phyloP scores from a whole-genome alignment of 2,113 vertebrate genomes.

The Microcebus lehilahytsara region DNA sequence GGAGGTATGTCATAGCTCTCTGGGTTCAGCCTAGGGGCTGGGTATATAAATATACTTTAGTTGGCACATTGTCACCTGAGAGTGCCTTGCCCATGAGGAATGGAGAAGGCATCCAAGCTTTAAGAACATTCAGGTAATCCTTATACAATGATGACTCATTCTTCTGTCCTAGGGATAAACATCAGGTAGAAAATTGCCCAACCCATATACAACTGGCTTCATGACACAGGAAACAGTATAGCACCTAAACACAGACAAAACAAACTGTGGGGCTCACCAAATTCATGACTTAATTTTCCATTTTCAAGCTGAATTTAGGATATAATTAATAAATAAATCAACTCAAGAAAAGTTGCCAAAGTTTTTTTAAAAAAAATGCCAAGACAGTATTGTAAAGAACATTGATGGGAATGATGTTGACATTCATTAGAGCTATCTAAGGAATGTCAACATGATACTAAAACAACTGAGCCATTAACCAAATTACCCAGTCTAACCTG shows the following conservation, averaged over 20 bases:
- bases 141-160: not conserved
- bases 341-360: not conserved
- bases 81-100: not conserved
- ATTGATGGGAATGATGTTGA: not conserved
- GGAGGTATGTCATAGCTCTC: not conserved
- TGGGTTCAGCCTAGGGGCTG: not conserved
- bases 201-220: not conserved
- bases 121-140: not conserved
- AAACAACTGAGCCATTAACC: not conserved
- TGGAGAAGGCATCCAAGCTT: not conserved
- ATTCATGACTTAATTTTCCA: not conserved
- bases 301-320: constrained; percentile 25
- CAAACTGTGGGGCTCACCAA: not conserved
- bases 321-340: not conserved
- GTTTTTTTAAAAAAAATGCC: not conserved
- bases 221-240: not conserved
- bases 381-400: not conserved
- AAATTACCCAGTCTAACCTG: not conserved
- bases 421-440: not conserved
- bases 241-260: not conserved
- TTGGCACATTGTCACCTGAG: not conserved
- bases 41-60: not conserved
- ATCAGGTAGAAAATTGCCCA: not conserved
- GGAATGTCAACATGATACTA: not conserved
- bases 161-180: constrained; percentile 1